Evolutionary conservation across 2,888 invertebrate genomes (phyloP).

Genomic region (Pterobdella sp.): DNA sequence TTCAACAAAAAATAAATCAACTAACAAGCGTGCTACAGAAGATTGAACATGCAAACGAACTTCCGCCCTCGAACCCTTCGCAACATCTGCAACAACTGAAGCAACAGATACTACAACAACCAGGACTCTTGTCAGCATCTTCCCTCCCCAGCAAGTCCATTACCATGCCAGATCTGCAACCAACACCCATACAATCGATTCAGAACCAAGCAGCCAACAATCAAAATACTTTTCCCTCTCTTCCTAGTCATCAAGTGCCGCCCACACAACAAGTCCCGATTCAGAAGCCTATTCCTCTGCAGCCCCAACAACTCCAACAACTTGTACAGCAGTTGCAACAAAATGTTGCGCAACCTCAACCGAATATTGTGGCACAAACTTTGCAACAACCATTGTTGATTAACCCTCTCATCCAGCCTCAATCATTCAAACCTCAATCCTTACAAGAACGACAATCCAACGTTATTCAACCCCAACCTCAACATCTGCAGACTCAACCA

Average conservation of each 20-base stretch:
- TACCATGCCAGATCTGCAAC: slow-evolving; percentile 24
- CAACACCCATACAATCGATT: slow-evolving; percentile 4
- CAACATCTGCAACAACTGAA: slow-evolving; percentile 17
- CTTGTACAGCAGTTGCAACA: slow-evolving; percentile 2
- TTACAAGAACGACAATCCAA: too few species aligned
- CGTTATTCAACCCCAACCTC: neutral
- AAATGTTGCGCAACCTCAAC: neutral
- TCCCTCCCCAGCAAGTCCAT: slow-evolving; percentile 18
- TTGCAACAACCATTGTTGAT: neutral
- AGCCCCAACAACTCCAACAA: slow-evolving; percentile 5
- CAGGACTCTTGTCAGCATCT: neutral
- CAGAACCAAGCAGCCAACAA: neutral
- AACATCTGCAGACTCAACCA: slow-evolving; percentile 4
- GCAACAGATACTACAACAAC: slow-evolving; percentile 13
- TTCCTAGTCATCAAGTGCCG: neutral
- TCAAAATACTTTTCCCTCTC: neutral
- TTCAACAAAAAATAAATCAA: slow-evolving; percentile 15
- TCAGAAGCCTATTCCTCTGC: slow-evolving; percentile 26
- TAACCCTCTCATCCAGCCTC: neutral
- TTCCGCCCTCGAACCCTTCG: too few species aligned
- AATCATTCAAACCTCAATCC: neutral
- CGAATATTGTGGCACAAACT: neutral
- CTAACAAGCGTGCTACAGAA: slow-evolving; percentile 6
- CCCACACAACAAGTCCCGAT: slow-evolving; percentile 6
- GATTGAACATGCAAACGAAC: neutral